Evolutionary conservation across 2,888 invertebrate genomes (phyloP), one percentile per base, ranked within the genome.

Genomic region (Gisinianus flammeolus): DNA sequence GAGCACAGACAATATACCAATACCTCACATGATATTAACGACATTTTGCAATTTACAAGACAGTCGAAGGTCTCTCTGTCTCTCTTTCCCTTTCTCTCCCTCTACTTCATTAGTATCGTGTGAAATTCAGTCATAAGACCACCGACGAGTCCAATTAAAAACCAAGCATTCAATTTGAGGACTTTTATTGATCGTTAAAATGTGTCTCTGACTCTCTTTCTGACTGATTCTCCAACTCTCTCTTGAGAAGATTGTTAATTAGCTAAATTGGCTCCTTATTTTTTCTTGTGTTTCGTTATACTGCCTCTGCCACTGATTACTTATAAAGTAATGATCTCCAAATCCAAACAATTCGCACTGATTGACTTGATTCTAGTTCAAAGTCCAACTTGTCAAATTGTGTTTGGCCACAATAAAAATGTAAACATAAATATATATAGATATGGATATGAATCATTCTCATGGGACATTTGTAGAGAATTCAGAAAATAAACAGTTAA

Each of bases 101-200:
- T 56, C 56, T 72, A 72, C 72, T 72, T 70, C 70, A 70, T 70
- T 70, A 70, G 70, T 54, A 54, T 70, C 70, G 70, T 70, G 70
- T 70, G 70, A 70, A 70, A 70, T 70, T 70, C 70, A 54, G 70
- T 44, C 70, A 52, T 35, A 52, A 70, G 52, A 70, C 70, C 35
- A 52, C 26, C 70, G 54, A 54, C 52, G 70, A 70, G 67, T n/a
- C 67, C 67, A 67, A 67, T 67, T 67, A 67, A 67, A 67, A 67
- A 67, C 31, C 31, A 67, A 67, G 67, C 67, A 67, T 67, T 67
- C 67, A 67, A 67, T 31, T 67, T 67, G n/a, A 31, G 67, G 31
- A 67, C 67, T 67, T 67, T 67, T 67, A 67, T 67, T 67, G 31
- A 67, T 67, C 67, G 30, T 67, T 67, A 67, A 67, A 67, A 67